Conservation (phyloP, 2,797 vertebrate species). For the Perdix hodgsoniae region DNA sequence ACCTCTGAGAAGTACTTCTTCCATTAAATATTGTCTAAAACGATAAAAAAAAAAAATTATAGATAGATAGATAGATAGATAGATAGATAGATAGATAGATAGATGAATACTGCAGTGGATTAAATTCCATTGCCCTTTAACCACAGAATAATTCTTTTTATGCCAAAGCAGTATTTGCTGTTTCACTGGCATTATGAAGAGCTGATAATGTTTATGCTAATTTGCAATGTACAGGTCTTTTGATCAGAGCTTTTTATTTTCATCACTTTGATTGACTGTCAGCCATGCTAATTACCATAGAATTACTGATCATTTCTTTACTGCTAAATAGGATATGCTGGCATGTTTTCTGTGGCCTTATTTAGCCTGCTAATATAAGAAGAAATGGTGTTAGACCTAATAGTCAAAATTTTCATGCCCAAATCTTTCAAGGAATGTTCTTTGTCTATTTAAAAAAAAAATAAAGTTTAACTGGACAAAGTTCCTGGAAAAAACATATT, state of each 20-base stretch:
- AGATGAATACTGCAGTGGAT: background rate
- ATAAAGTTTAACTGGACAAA: background rate
- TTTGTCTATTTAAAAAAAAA: slow-evolving; percentile 8
- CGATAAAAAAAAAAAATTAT: too few relatives aligned
- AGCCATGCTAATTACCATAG: slow-evolving; percentile 68
- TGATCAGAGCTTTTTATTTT: slow-evolving; percentile 71
- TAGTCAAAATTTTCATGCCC: background rate
- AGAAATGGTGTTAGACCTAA: slow-evolving; percentile 1
- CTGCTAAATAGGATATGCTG: slow-evolving; percentile 65
- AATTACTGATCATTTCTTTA: slow-evolving; percentile 69
- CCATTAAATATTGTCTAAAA: background rate
- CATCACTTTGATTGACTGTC: slow-evolving; percentile 70
- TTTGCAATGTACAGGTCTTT: slow-evolving; percentile 69
- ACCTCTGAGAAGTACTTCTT: background rate
- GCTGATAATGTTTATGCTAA: slow-evolving; percentile 52
- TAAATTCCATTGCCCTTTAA: background rate
- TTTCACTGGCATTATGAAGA: slow-evolving; percentile 11
- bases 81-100: too few relatives aligned
- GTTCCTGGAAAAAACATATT: background rate
- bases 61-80: too few relatives aligned
- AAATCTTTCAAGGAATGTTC: background rate
- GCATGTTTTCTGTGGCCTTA: slow-evolving; percentile 43
- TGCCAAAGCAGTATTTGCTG: background rate
- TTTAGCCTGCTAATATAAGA: slow-evolving; percentile 32
- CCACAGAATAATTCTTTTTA: background rate